Evolutionary conservation across 1,140 invertebrate genomes (phyloP).

Genomic region (Frieseomelitta varia): DNA sequence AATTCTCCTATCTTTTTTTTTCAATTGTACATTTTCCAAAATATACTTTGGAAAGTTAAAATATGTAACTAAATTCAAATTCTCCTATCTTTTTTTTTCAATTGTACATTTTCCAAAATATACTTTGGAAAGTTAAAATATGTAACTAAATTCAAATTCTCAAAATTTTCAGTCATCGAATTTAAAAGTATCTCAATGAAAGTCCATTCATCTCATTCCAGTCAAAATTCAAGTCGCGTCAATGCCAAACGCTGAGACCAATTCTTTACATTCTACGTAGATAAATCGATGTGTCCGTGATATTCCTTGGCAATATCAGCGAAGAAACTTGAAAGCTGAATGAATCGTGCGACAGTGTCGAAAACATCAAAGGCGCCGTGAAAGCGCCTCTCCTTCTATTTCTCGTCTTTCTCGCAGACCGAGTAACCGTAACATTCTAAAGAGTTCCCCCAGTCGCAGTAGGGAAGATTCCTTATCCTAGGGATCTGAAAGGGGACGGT

Average conservation of each 20-base stretch:
- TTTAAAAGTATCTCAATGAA: not conserved
- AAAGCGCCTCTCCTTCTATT: not conserved
- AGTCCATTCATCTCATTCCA: not conserved
- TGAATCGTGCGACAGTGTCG: not conserved
- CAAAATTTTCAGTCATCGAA: not conserved
- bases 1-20: not conserved
- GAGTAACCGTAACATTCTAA: constrained; percentile 30
- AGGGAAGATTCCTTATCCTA: constrained; percentile 48
- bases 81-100: not conserved
- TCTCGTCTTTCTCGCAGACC: too few relatives aligned
- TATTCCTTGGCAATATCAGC: not conserved
- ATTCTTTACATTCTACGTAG: not conserved
- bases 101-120: not conserved
- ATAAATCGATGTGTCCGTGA: not conserved
- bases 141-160: not conserved
- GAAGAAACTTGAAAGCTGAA: constrained; percentile 2
- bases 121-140: not conserved
- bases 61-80: not conserved
- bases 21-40: not conserved
- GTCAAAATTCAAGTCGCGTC: not conserved
- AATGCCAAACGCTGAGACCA: too few relatives aligned
- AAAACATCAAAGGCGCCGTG: constrained; percentile 35
- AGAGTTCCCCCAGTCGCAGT: constrained; percentile 4
- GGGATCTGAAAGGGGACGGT: constrained; percentile 44
- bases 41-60: not conserved